Conservation (phyloP, 2,888 invertebrate genomes). For the Andricus quercusramuli region DNA sequence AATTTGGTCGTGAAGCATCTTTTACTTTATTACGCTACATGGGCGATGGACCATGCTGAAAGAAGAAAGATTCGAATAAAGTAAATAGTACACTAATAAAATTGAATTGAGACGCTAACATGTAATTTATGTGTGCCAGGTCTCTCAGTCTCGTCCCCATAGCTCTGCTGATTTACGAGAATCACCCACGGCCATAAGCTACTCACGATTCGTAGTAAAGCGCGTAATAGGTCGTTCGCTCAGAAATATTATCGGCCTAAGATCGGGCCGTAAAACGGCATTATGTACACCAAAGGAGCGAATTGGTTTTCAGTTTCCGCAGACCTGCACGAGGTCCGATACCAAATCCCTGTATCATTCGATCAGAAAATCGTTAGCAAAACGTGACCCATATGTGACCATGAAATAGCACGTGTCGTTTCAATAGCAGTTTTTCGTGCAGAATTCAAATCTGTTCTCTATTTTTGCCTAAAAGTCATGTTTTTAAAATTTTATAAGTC, state of each 20-base stretch:
- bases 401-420: too few species aligned
- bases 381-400: too few species aligned
- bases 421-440: too few species aligned
- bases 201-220: slow-evolving; percentile 38
- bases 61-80: slow-evolving; percentile 39
- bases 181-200: slow-evolving; percentile 36
- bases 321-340: neutral
- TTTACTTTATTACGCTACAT: slow-evolving; percentile 35
- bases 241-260: slow-evolving; percentile 11
- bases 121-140: slow-evolving; percentile 38
- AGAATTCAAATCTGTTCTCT: too few species aligned
- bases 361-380: too few species aligned
- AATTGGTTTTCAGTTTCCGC: neutral
- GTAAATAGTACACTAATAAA: slow-evolving; percentile 51
- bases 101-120: slow-evolving; percentile 50
- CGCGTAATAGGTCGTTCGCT: slow-evolving; percentile 26
- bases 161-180: slow-evolving; percentile 38
- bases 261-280: slow-evolving; percentile 4
- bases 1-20: slow-evolving; percentile 32
- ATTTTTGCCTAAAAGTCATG: too few species aligned
- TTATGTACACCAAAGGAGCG: neutral
- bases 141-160: slow-evolving; percentile 11
- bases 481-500: too few species aligned
- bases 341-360: neutral
- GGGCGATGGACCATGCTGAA: slow-evolving; percentile 34